Conservation (phyloP, 2,113 vertebrate genomes). For the Illadopsis cleaveri region DNA sequence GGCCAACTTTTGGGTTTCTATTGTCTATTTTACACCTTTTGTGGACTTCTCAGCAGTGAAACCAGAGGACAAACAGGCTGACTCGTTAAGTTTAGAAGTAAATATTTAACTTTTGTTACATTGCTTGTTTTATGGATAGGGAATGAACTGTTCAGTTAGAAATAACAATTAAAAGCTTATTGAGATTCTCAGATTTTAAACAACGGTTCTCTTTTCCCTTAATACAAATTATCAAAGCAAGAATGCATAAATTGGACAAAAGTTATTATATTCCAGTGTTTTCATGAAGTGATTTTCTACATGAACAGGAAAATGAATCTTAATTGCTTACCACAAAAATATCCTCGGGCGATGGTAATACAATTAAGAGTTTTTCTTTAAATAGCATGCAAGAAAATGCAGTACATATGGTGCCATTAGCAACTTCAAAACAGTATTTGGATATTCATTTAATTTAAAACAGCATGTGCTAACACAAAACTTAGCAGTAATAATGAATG, state of each 20-base stretch:
- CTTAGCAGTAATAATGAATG: slow-evolving; percentile 26
- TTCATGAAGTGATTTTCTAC: slow-evolving; percentile 36
- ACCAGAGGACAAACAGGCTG: neutral
- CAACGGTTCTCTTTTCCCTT: neutral
- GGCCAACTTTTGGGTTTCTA: neutral
- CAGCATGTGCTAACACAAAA: slow-evolving; percentile 26
- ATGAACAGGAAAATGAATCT: slow-evolving; percentile 33
- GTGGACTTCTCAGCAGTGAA: neutral
- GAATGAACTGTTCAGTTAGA: neutral
- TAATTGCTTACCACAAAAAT: slow-evolving; percentile 47
- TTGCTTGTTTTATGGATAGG: neutral
- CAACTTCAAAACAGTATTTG: slow-evolving; percentile 45
- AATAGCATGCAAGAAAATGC: slow-evolving; percentile 32
- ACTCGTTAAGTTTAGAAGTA: neutral
- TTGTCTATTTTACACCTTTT: neutral
- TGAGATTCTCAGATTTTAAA: neutral
- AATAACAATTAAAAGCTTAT: neutral
- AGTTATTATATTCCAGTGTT: slow-evolving; percentile 8
- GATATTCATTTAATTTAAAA: slow-evolving; percentile 46
- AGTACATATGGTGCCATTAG: slow-evolving; percentile 39
- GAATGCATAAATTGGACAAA: slow-evolving; percentile 9
- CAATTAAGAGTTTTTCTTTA: slow-evolving; percentile 53
- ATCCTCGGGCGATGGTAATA: neutral
- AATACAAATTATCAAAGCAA: slow-evolving; percentile 18
- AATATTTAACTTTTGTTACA: neutral